Percentiles rank a stretch among this genome's conserved stretches.
These are phyloP conservation scores for Diorhabda sublineata DNA, from an alignment of 1,140 invertebrate genomes.

Conservation along the genomic window DNA sequence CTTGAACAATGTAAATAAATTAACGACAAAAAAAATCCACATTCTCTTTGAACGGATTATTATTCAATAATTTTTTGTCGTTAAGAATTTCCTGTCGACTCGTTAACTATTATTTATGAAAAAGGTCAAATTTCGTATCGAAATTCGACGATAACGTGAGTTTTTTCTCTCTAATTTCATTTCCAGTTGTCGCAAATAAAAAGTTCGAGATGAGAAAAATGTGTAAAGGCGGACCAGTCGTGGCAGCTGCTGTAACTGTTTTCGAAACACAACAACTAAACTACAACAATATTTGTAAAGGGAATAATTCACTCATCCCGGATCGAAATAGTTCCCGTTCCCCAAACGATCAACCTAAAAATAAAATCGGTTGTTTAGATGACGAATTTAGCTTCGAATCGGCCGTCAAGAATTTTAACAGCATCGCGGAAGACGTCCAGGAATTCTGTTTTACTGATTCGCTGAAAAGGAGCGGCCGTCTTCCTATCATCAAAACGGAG, in stretches of 20 bases:
- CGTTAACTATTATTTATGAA: too few species aligned
- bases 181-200: too few species aligned
- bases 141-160: too few species aligned
- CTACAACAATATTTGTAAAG: conserved; percentile 18
- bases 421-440: conserved; percentile 42
- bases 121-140: too few species aligned
- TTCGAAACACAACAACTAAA: conserved; percentile 37
- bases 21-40: too few species aligned
- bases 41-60: too few species aligned
- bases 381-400: conserved; percentile 37
- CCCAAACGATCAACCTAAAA: conserved; percentile 21
- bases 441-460: conserved; percentile 36
- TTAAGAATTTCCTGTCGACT: too few species aligned
- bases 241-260: conserved; percentile 42
- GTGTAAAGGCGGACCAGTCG: conserved; percentile 34
- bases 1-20: too few species aligned
- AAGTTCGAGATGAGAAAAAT: conserved; percentile 30
- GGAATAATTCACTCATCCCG: conserved; percentile 7
- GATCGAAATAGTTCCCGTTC: conserved; percentile 19
- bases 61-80: too few species aligned
- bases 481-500: conserved; percentile 12
- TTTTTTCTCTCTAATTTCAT: too few species aligned
- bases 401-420: conserved; percentile 43
- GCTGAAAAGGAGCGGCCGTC: conserved; percentile 17
- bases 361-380: conserved; percentile 21